Evolutionary conservation across 2,888 invertebrate genomes (phyloP), one percentile per base, ranked within the genome.

Genomic region (Caenorhabditis sp.): DNA sequence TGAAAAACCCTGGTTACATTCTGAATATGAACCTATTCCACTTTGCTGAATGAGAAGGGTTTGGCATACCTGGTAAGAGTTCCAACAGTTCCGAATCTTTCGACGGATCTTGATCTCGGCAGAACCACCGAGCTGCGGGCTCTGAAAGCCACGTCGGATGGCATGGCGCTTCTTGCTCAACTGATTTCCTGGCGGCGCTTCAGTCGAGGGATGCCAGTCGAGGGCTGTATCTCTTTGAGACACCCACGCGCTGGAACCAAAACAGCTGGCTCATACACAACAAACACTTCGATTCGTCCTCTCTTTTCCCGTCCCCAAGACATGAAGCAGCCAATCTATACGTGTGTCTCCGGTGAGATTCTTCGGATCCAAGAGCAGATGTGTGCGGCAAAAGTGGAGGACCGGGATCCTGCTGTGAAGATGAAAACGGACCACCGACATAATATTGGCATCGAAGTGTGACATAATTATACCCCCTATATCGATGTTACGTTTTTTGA

Each of bases 81-180:
- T 70, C 88, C 90, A 44, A 90, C 90, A 32, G 77, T 83, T 55
- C 85, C 88, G 24, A 84, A 82, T 26, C 87, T 82, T 56, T 88
- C 89, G 51, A 90, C 65, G 6, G 91, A 90, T 61, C 91, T 80
- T 9, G 85, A 83, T 24, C 90, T 81, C 26, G 91, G 90, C 53
- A 90, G 76, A 58, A 79, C 64, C 20, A 87, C 82, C 61, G 83
- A 83, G 60, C 67, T 71, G 13, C 81, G 62, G 47, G 86, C 86
- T 64, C 86, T 72, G 65, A 82, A 77, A 37, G 86, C 86, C 55
- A 83, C 83, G 61, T 82, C 84, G 61, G 72, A 77, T 47, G 82
- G 82, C 84, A 86, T 85, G 50, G 60, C 62, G 47, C 15, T 55
- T 53, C 60, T 58, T 51, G 58, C 64, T 64, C 78, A 60, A 78